These are phyloP conservation scores for Lithosia quadra DNA, from an alignment of 2,888 invertebrate genomes.

Conservation along the genomic window DNA sequence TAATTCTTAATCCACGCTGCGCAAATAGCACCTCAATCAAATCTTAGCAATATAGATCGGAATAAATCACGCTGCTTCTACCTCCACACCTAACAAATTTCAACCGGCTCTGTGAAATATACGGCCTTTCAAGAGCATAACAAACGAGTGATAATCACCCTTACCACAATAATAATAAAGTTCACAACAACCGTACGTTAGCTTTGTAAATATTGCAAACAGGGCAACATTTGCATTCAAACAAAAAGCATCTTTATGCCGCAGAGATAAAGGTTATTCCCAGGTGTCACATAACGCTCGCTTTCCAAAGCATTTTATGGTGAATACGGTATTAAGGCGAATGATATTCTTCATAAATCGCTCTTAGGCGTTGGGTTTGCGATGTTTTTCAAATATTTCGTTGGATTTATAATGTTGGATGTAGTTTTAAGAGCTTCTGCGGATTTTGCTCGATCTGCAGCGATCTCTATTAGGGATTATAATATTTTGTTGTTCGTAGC, in stretches of 20 bases:
- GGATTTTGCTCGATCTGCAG: not conserved
- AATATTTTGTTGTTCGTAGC: not conserved
- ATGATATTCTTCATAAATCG: constrained; percentile 70
- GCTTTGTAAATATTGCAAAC: constrained; percentile 37
- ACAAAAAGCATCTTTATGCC: constrained; percentile 32
- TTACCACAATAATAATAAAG: constrained; percentile 21
- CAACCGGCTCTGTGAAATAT: constrained; percentile 50
- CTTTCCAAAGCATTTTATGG: constrained; percentile 50
- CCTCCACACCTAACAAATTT: constrained; percentile 58
- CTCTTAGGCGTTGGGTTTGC: constrained; percentile 55
- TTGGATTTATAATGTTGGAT: constrained; percentile 44
- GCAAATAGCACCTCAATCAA: constrained; percentile 51
- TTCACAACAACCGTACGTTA: constrained; percentile 22
- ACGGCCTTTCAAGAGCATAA: constrained; percentile 7
- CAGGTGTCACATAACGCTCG: constrained; percentile 23
- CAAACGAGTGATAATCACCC: constrained; percentile 24
- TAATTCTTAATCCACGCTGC: constrained; percentile 38
- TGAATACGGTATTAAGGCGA: constrained; percentile 63
- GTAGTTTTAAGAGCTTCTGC: constrained; percentile 30
- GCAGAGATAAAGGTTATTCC: constrained; percentile 17
- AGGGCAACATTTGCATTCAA: constrained; percentile 20
- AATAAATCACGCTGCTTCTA: constrained; percentile 52
- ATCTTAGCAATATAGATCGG: constrained; percentile 58
- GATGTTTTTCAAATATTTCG: constrained; percentile 49
- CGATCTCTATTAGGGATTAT: not conserved